Conservation (phyloP, 2,888 invertebrate genomes). For the Chirona hameri region DNA sequence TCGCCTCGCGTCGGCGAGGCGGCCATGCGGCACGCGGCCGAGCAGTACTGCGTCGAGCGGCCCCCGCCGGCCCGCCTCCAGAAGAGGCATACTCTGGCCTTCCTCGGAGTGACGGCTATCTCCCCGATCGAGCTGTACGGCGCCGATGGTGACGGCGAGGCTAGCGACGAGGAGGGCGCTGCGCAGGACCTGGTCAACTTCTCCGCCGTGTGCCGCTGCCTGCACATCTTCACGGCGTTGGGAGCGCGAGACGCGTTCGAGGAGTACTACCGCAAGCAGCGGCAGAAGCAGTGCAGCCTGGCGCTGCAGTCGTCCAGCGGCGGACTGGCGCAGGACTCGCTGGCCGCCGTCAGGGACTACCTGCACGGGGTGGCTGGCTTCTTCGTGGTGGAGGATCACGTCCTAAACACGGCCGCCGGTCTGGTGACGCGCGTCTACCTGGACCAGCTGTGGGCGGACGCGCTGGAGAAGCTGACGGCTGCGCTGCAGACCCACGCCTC, state of each 20-base stretch:
- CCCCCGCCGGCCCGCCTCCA: constrained; percentile 68
- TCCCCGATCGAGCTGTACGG: constrained; percentile 40
- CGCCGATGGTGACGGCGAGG: constrained; percentile 52
- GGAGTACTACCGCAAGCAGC: constrained; percentile 84
- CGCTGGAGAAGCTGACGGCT: constrained; percentile 52
- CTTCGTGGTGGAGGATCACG: constrained; percentile 97
- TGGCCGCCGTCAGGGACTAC: constrained; percentile 28
- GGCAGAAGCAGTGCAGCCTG: constrained; percentile 88
- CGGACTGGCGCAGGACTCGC: constrained; percentile 53
- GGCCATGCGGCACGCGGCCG: constrained; percentile 77
- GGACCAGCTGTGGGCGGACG: constrained; percentile 90
- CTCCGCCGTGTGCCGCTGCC: constrained; percentile 93
- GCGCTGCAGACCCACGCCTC: not conserved
- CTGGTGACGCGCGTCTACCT: constrained; percentile 86
- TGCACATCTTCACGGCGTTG: constrained; percentile 89
- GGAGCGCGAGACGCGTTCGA: constrained; percentile 91
- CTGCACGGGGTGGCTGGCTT: constrained; percentile 87
- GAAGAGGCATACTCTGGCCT: constrained; percentile 25
- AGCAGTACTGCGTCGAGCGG: constrained; percentile 74
- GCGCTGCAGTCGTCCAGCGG: constrained; percentile 84
- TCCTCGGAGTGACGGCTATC: constrained; percentile 57
- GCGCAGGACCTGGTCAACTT: constrained; percentile 97
- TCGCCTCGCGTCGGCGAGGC: constrained; percentile 84
- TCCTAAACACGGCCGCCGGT: constrained; percentile 83
- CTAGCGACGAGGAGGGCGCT: constrained; percentile 70